These are phyloP conservation scores for Catamblyrhynchus diadema DNA, from an alignment of 2,797 vertebrate genomes.

Conservation along the genomic window DNA sequence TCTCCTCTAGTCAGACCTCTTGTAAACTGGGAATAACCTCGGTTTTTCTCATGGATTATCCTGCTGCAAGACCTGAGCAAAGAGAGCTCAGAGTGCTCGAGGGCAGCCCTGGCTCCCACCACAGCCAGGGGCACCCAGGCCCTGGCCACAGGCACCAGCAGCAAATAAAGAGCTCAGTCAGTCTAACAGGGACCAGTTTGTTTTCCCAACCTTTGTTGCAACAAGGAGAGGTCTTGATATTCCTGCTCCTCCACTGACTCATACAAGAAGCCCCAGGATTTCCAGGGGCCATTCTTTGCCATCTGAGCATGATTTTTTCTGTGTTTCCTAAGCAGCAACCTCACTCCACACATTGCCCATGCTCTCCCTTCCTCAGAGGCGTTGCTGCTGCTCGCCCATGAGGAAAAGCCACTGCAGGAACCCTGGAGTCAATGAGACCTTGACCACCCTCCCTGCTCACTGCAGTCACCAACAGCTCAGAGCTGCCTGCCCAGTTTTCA, in stretches of 20 bases:
- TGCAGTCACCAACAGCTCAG: background rate
- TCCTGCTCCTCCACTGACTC: background rate
- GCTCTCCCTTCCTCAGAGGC: background rate
- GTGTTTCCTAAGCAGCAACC: background rate
- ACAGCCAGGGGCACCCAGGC: background rate
- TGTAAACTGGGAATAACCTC: background rate
- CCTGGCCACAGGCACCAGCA: background rate
- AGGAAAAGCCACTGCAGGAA: background rate
- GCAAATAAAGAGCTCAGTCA: background rate
- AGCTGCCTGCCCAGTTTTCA: background rate
- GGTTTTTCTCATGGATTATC: background rate
- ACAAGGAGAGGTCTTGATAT: background rate
- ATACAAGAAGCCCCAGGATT: background rate
- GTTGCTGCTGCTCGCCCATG: background rate
- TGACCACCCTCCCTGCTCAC: background rate
- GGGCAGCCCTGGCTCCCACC: background rate
- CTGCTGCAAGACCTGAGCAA: background rate
- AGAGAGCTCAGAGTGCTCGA: background rate
- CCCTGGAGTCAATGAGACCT: background rate
- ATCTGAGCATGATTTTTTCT: background rate
- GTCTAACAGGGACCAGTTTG: background rate
- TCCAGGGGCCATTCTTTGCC: background rate
- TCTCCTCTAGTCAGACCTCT: background rate
- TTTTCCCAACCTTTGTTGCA: background rate
- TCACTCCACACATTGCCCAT: background rate